A percentile compares a stretch with the other conserved stretches of the same genome.
phyloP scores from a whole-genome alignment of 2,797 vertebrate genomes.

The Peromyscus melanophrys region DNA sequence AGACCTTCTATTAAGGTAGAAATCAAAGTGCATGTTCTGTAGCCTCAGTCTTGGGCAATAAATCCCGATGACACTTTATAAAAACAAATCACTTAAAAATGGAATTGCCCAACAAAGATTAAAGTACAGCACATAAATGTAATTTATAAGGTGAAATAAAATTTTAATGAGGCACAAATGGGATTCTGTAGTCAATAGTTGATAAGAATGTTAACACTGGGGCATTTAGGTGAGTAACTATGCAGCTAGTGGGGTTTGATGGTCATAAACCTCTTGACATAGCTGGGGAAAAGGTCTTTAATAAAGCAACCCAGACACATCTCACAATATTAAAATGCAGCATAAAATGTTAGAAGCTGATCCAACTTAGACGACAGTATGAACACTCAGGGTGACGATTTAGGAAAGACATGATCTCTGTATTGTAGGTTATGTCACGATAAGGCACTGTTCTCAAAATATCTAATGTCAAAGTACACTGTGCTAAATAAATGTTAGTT shows the following conservation, averaged over 20 bases:
- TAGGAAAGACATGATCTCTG: background rate
- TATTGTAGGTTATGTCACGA: background rate
- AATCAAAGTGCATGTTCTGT: background rate
- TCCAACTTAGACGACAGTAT: background rate
- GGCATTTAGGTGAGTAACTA: background rate
- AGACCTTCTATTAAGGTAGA: background rate
- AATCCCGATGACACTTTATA: background rate
- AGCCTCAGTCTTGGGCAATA: background rate
- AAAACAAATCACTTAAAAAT: background rate
- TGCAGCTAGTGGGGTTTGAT: background rate
- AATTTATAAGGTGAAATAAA: background rate
- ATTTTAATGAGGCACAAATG: background rate
- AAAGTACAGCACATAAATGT: background rate
- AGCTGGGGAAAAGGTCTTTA: background rate
- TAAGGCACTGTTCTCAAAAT: background rate
- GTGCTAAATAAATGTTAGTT: background rate
- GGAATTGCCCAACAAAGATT: background rate
- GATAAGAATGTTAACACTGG: background rate
- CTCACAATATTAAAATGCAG: background rate
- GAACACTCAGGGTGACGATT: background rate
- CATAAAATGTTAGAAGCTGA: background rate
- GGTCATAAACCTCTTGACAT: background rate
- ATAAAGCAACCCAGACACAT: background rate
- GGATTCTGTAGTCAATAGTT: background rate
- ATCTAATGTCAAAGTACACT: background rate